Evolutionary conservation across 2,113 vertebrate genomes (phyloP), one percentile per base, ranked within the genome.

Genomic region (Todiramphus saurophagus): DNA sequence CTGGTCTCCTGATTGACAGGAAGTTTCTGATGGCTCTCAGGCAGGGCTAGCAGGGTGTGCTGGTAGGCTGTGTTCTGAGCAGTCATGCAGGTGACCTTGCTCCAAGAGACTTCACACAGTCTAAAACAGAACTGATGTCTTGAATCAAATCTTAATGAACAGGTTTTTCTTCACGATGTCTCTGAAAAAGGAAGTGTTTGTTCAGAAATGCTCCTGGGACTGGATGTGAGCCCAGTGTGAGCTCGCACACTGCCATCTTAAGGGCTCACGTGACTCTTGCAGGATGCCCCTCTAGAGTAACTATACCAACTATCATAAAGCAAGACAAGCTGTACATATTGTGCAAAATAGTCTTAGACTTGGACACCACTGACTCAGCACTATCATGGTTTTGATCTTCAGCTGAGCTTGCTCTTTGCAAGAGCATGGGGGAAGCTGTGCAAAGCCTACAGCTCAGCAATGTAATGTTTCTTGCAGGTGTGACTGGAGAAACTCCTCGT

Each of bases 211-310:
- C 48, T 93, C 16, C 58, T 2, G 21, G 69, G 33, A 31, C 62
- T 82, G 77, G 69, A 21, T 60, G 27, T 2, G 33, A 91, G 73
- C 62, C 69, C 46, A 2, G 4, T 58, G 48, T 56, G 89, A 96
- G 84, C 63, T 88, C 18, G 1, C 74, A 84, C 58, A 68, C 66
- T 97, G 93, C 84, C 87, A 64, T 95, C 95, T 97, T 81, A 94
- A 96, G 95, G 94, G 58, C 28, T 25, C 60, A 8, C 12, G 74
- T 50, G 87, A 79, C 74, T 93, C 66, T 84, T 69, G 5, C 77
- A 89, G 86, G 51, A 28, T 75, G 83, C 56, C 84, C 69, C 62
- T 75, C 35, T 66, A 31, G 51, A 70, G 50, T 64, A 31, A 27
- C 82, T 41, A 41, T 16, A 43, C 43, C 33, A 25, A 77, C 37